Base-by-base conservation (phyloP, 53 echinoderm and acorn worm species). In the Echinometra lucunter region DNA sequence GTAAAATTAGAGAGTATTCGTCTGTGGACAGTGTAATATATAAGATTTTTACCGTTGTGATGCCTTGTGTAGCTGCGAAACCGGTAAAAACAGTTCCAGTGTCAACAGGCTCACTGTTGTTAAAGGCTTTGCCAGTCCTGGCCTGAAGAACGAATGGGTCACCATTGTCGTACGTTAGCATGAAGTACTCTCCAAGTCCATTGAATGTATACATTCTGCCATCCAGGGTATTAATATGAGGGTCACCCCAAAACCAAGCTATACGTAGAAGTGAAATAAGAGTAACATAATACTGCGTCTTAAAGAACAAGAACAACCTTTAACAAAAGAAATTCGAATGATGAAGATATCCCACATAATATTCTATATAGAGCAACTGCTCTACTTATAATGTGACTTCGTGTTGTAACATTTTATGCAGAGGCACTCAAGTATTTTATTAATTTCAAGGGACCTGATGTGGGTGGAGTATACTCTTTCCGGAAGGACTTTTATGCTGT, bases 11-110 rank as follows among this genome's bases (percentile, higher is more conserved):
- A n/a, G n/a, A n/a, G n/a, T n/a, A n/a, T n/a, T n/a, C n/a, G n/a
- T n/a, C 53, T 53, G 1, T 53, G 53, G 53, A 53, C 53, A 53
- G 53, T 53, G 13, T 53, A 9, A 53, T 53, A 16, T 37, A 72
- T 28, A 1, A 34, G 16, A 35, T 5, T 0, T 72, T 78, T 47
- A 78, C 78, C 19, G 23, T 23, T 78, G 78, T 78, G 19, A 78
- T 78, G 21, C 78, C 78, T 23, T 78, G 78, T 4, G 78, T 78
- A 40, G 75, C 92, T 21, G 92, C 92, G 57, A 92, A 92, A 78
- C 78, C 92, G 2, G 78, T 92, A 16, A 92, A 92, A 35, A 92
- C 92, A 32, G 92, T 92, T 10, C 92, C 92, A 23, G 92, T 92
- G 18, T 92, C 92, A 34, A 92, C 78, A 7, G 74, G 75, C 78